phyloP scores from a whole-genome alignment of 2,888 invertebrate genomes.

The Eugnorisma glareosa region DNA sequence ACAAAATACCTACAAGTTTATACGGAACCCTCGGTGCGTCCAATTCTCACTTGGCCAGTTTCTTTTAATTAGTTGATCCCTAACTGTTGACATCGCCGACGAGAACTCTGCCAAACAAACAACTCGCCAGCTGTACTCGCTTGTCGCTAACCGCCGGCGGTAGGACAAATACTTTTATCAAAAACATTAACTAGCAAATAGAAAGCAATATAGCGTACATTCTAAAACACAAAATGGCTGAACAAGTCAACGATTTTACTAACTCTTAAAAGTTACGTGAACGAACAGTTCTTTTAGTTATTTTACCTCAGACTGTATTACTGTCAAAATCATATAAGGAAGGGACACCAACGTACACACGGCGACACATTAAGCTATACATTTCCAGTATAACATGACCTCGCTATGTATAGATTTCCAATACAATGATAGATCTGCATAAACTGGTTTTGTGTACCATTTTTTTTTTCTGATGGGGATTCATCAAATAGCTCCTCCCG shows the following conservation, averaged over 20 bases:
- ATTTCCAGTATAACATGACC: too few species aligned
- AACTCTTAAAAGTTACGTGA: slow-evolving; percentile 32
- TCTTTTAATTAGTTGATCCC: too few species aligned
- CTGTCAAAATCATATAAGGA: neutral
- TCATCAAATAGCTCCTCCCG: too few species aligned
- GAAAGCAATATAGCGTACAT: slow-evolving; percentile 30
- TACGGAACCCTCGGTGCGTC: too few species aligned
- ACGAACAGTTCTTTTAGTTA: neutral
- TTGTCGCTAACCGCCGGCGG: neutral
- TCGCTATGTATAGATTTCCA: too few species aligned
- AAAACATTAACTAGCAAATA: slow-evolving; percentile 21
- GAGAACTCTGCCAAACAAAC: neutral
- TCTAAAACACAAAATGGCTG: slow-evolving; percentile 41
- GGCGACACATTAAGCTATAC: too few species aligned
- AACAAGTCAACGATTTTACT: slow-evolving; percentile 56
- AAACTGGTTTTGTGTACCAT: too few species aligned
- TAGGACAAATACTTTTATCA: neutral
- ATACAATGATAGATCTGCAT: too few species aligned
- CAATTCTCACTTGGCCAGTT: too few species aligned
- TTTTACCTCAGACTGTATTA: neutral
- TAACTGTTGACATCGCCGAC: neutral
- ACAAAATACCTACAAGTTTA: too few species aligned
- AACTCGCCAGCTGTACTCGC: neutral
- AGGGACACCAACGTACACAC: too few species aligned
- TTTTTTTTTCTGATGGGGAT: too few species aligned